Conservation (phyloP, 37 sponge, comb jelly and placozoan species). For the Beroe ovata region DNA sequence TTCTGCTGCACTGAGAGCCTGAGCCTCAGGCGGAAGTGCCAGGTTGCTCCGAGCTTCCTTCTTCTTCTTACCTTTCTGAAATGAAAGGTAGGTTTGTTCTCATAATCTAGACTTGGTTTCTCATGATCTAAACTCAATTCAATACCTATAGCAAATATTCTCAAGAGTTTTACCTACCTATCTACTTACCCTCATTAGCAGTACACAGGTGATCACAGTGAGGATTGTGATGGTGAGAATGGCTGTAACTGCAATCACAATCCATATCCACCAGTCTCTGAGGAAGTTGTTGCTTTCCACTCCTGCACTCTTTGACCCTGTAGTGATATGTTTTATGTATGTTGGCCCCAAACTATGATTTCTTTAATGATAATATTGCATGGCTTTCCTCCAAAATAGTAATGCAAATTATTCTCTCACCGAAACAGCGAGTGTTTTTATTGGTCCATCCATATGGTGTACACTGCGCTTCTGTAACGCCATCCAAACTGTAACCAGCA, state of each 20-base stretch:
- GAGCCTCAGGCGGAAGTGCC: not conserved
- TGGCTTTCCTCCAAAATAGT: not conserved
- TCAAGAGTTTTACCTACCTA: not conserved
- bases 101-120: too few species aligned
- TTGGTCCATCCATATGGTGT: slow-evolving; percentile 65
- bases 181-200: slow-evolving; percentile 33
- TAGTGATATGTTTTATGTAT: not conserved
- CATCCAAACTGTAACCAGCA: not conserved
- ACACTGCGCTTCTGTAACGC: not conserved
- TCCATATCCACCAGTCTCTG: slow-evolving; percentile 64
- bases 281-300: too few species aligned
- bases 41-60: slow-evolving; percentile 15
- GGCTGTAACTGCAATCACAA: slow-evolving; percentile 33
- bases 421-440: slow-evolving; percentile 5
- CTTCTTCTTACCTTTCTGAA: slow-evolving; percentile 36
- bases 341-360: not conserved
- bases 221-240: slow-evolving; percentile 19
- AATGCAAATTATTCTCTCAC: slow-evolving; percentile 4
- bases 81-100: not conserved
- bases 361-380: not conserved
- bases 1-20: not conserved
- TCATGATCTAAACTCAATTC: too few species aligned
- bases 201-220: slow-evolving; percentile 1
- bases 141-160: too few species aligned
- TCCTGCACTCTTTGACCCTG: too few species aligned